phyloP scores from a whole-genome alignment of 2,797 vertebrate genomes.

The Carduelis carduelis region DNA sequence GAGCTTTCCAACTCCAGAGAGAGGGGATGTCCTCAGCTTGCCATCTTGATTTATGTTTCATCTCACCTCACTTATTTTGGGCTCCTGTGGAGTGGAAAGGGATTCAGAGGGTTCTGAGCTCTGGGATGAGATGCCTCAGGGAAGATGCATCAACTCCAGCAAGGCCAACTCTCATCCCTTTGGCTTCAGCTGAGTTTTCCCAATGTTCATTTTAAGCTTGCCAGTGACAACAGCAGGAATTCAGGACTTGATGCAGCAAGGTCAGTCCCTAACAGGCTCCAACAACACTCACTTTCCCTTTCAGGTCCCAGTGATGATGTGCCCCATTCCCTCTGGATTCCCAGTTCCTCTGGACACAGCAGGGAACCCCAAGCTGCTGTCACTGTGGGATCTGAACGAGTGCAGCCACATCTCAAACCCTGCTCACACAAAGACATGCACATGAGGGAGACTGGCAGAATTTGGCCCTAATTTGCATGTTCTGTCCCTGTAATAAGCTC shows the following conservation, averaged over 20 bases:
- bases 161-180: not conserved
- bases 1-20: not conserved
- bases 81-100: not conserved
- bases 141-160: not conserved
- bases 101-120: not conserved
- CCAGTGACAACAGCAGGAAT: not conserved
- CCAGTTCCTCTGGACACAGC: not conserved
- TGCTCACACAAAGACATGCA: accelerated
- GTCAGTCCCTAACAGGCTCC: not conserved
- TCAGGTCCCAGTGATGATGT: not conserved
- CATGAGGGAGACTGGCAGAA: not conserved
- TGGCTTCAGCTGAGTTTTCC: not conserved
- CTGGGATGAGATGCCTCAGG: not conserved
- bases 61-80: not conserved
- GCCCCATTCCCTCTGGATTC: not conserved
- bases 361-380: accelerated
- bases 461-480: not conserved
- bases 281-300: not conserved
- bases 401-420: not conserved
- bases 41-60: not conserved
- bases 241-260: accelerated
- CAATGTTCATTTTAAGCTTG: not conserved
- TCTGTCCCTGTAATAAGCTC: not conserved
- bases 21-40: not conserved
- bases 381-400: not conserved